These are phyloP conservation scores for Theocolax elegans DNA, from an alignment of 1,140 invertebrate species.

Conservation along the genomic window DNA sequence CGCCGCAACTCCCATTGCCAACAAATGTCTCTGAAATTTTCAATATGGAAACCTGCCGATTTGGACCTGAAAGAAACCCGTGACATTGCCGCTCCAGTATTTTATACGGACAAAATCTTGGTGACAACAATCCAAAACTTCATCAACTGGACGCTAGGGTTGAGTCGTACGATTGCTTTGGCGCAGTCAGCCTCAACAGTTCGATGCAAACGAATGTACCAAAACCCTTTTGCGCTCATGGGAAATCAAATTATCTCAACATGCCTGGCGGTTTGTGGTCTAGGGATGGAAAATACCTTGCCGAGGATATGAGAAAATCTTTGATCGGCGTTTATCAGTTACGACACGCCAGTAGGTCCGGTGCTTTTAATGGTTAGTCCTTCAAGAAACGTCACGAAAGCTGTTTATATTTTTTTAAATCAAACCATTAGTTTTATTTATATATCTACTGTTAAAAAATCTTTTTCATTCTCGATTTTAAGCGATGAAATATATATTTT, in stretches of 20 bases:
- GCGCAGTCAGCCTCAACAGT: constrained; percentile 74
- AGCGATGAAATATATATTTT: no score
- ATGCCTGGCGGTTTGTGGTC: constrained; percentile 80
- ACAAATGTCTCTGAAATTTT: constrained; percentile 62
- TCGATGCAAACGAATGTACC: constrained; percentile 82
- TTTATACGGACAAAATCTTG: constrained; percentile 61
- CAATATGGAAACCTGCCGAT: constrained; percentile 70
- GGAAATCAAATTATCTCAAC: constrained; percentile 72
- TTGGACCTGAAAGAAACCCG: constrained; percentile 72
- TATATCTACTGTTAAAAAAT: no score
- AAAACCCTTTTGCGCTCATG: constrained; percentile 72
- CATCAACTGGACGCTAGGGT: constrained; percentile 66
- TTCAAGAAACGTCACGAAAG: not conserved
- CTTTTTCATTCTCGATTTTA: no score
- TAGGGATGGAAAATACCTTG: constrained; percentile 75
- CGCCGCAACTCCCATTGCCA: constrained; percentile 61
- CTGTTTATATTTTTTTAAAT: no score
- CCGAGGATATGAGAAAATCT: constrained; percentile 73
- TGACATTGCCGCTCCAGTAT: constrained; percentile 71
- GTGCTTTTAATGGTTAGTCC: constrained; percentile 28
- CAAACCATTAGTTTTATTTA: no score
- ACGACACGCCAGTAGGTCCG: not conserved
- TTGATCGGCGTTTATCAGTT: constrained; percentile 61
- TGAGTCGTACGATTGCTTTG: constrained; percentile 77
- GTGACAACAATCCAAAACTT: not conserved